These are phyloP conservation scores for Scopus umbretta DNA, from an alignment of 2,113 vertebrate species.

Conservation along the genomic window DNA sequence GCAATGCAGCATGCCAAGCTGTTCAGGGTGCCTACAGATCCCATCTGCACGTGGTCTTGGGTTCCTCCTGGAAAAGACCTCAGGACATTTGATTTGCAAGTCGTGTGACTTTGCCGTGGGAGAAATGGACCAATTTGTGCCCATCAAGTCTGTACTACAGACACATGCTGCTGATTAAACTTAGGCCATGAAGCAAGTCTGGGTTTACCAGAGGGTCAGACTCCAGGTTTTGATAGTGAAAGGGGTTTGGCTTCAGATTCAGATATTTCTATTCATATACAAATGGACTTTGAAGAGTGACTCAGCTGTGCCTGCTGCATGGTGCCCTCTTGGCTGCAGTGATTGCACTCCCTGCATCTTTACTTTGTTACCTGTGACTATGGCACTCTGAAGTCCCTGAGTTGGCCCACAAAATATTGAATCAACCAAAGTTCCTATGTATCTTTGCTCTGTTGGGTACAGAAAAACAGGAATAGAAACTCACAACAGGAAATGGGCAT, in stretches of 20 bases:
- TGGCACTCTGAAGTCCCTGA: background rate
- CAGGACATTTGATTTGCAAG: background rate
- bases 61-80: background rate
- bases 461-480: background rate
- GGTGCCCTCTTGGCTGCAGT: background rate
- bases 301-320: background rate
- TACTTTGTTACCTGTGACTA: background rate
- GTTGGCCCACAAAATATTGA: background rate
- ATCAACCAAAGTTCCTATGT: background rate
- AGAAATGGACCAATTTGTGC: background rate
- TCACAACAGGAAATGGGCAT: background rate
- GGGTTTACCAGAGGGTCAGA: background rate
- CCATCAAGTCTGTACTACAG: background rate
- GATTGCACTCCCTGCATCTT: background rate
- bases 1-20: background rate
- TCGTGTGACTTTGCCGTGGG: background rate
- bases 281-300: background rate
- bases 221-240: background rate
- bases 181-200: background rate
- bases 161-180: background rate
- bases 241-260: background rate
- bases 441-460: background rate
- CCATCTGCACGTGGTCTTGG: background rate
- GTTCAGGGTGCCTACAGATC: background rate
- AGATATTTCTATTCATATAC: background rate